Percentiles rank a stretch among this genome's conserved stretches.
Conservation (phyloP, 2,113 vertebrate genomes). For the Dromiciops gliroides region DNA sequence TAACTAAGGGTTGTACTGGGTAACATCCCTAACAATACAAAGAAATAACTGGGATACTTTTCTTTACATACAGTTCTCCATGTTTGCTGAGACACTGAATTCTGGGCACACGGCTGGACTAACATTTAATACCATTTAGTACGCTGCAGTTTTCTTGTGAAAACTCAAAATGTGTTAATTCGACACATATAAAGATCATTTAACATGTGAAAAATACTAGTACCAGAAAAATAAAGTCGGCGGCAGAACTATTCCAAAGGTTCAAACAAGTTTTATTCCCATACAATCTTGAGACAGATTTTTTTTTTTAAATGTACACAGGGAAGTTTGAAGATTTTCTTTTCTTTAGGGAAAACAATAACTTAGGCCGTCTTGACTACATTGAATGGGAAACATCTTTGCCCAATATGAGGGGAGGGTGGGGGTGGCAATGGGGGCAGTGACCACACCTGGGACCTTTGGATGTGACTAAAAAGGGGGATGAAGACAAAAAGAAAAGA, state of each 20-base stretch:
- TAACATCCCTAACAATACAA: constrained; percentile 87
- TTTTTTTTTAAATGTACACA: constrained; percentile 71
- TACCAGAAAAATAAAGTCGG: constrained; percentile 82
- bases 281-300: constrained; percentile 70
- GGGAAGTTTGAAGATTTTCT: constrained; percentile 54
- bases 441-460: background rate
- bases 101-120: constrained; percentile 83
- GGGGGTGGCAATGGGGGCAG: background rate
- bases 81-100: constrained; percentile 75
- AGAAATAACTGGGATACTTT: constrained; percentile 85
- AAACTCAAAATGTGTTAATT: constrained; percentile 89
- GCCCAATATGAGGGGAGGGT: background rate
- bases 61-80: constrained; percentile 86
- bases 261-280: constrained; percentile 80
- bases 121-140: constrained; percentile 85
- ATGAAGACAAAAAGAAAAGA: background rate
- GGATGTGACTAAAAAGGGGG: background rate
- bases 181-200: constrained; percentile 87
- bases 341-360: constrained; percentile 75
- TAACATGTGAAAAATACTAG: constrained; percentile 83
- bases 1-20: constrained; percentile 87
- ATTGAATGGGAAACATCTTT: constrained; percentile 36
- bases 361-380: constrained; percentile 71
- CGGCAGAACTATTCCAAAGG: constrained; percentile 78
- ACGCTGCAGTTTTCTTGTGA: constrained; percentile 74